Percentiles rank a stretch among this genome's conserved stretches.
phyloP scores from a whole-genome alignment of 92 coral and sea anemone genomes.

The Siderastrea radians region DNA sequence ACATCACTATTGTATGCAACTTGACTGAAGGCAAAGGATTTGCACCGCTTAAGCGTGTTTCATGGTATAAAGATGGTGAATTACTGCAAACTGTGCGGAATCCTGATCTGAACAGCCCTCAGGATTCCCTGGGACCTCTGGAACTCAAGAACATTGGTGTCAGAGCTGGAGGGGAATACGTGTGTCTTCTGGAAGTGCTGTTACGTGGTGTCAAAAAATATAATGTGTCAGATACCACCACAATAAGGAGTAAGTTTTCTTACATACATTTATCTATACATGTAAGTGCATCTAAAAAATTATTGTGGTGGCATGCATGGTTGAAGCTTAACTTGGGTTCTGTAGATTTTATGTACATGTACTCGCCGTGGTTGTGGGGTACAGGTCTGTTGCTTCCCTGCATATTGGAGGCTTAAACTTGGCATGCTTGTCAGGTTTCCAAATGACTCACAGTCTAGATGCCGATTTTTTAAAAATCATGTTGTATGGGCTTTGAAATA shows the following conservation, averaged over 20 bases:
- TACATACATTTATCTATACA: too few species aligned
- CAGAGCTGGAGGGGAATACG: constrained; percentile 61
- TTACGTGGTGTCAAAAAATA: constrained; percentile 17
- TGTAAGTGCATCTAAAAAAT: too few species aligned
- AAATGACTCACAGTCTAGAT: too few species aligned
- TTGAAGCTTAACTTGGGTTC: too few species aligned
- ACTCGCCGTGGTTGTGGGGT: too few species aligned
- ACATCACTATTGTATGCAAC: constrained; percentile 51
- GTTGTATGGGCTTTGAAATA: too few species aligned
- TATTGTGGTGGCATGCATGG: too few species aligned
- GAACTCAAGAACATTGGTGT: constrained; percentile 13
- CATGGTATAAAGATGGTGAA: constrained; percentile 62
- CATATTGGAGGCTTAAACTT: too few species aligned
- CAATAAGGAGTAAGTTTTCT: constrained; percentile 53
- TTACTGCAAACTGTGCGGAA: constrained; percentile 20
- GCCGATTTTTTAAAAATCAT: too few species aligned
- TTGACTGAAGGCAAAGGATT: constrained; percentile 27
- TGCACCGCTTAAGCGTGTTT: constrained; percentile 43
- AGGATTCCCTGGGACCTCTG: constrained; percentile 34
- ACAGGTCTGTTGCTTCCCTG: too few species aligned
- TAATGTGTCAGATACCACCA: constrained; percentile 50
- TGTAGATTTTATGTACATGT: too few species aligned
- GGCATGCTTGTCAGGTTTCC: too few species aligned
- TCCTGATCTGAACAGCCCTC: constrained; percentile 33
- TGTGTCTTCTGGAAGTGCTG: constrained; percentile 47